A percentile compares a stretch with the other conserved stretches of the same genome.
phyloP scores from a whole-genome alignment of 53 echinoderm and acorn worm species.

The Crossaster papposus region DNA sequence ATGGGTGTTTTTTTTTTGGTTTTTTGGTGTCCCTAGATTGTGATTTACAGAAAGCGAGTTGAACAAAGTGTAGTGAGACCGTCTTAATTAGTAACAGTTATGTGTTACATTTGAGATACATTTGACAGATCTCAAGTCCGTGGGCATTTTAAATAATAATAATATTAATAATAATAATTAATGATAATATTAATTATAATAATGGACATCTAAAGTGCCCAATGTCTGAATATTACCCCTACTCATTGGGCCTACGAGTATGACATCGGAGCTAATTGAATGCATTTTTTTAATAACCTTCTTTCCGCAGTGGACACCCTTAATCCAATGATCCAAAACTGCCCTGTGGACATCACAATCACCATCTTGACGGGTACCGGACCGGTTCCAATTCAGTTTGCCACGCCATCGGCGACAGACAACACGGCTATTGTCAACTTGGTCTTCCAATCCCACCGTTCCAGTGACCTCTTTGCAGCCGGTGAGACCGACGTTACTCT shows the following conservation, averaged over 20 bases:
- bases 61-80: too few species aligned
- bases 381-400: slow-evolving; percentile 19
- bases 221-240: too few species aligned
- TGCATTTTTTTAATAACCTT: neutral
- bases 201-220: too few species aligned
- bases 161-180: too few species aligned
- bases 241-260: too few species aligned
- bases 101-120: too few species aligned
- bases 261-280: neutral
- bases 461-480: slow-evolving; percentile 60
- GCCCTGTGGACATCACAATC: slow-evolving; percentile 58
- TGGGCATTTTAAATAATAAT: too few species aligned
- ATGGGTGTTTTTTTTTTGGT: neutral
- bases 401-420: slow-evolving; percentile 60
- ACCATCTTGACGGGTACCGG: slow-evolving; percentile 49
- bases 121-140: too few species aligned
- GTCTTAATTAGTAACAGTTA: too few species aligned
- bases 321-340: slow-evolving; percentile 64
- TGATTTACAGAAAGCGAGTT: too few species aligned
- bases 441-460: slow-evolving; percentile 34
- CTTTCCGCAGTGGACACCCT: slow-evolving; percentile 64
- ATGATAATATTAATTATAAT: too few species aligned
- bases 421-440: slow-evolving; percentile 38
- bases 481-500: slow-evolving; percentile 65
- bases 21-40: neutral